Evolutionary conservation across 2,113 vertebrate genomes (phyloP), one percentile per base, ranked within the genome.

Genomic region (Phrynosoma blainvillii): DNA sequence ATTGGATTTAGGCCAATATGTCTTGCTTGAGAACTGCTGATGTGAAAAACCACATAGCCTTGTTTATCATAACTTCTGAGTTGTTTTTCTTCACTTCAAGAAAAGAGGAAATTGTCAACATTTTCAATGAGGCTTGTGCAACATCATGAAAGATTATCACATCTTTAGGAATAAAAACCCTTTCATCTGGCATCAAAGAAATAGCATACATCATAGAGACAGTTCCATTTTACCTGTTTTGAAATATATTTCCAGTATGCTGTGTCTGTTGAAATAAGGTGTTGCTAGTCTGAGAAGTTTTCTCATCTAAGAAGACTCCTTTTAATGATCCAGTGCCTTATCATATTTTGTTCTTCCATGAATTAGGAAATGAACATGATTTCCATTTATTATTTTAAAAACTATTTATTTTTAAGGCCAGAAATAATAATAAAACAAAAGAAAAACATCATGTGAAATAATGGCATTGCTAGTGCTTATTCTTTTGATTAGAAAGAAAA

Each of bases 101-200:
- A 91, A 93, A 77, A 66, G 91, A 88, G 93, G 82, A 85, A 20
- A 87, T 83, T 92, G 89, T 93, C 87, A 92, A 81, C 42, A 73
- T 90, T 93, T 89, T 91, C 87, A 91, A 1, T 84, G 91, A 86
- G 81, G 82, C 73, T 84, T 92, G 81, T 54, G 65, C 56, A 85
- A 42, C 93, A 78, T 84, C 88, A 78, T 62, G 87, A 79, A 75
- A 94, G 78, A 93, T 91, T 83, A 93, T 79, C 84, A 32, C 80
- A 90, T 92, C 85, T 86, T 94, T 89, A 89, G 66, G 86, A 91
- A 91, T 89, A 42, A 91, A 80, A 91, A 13, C 79, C 88, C 90
- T 95, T 96, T 96, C 82, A 95, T 95, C 94, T 94, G 77, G 70
- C 89, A 92, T 95, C 91, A 95, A 96, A 96, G 92, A 90, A 95